A percentile compares a stretch with the other conserved stretches of the same genome.
phyloP scores from a whole-genome alignment of 2,888 invertebrate genomes.

The Caradrina kadenii region DNA sequence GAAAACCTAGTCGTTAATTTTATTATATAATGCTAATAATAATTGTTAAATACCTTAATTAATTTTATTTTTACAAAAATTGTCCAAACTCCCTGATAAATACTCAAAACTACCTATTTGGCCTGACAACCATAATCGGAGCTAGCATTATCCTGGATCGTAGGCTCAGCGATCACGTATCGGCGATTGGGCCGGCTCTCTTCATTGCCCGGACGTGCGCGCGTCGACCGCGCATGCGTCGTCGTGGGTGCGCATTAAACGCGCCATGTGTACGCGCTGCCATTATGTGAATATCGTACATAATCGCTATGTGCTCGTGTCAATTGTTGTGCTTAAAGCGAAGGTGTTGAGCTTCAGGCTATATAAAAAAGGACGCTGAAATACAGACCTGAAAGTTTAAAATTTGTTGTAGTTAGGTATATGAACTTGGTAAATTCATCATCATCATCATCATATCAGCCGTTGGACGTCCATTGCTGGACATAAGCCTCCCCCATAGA shows the following conservation, averaged over 20 bases:
- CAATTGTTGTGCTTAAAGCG: conserved; percentile 73
- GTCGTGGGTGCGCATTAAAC: conserved; percentile 67
- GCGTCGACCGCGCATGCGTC: conserved; percentile 46
- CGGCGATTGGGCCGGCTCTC: conserved; percentile 71
- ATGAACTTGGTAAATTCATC: too few relatives aligned
- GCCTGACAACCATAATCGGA: conserved; percentile 47
- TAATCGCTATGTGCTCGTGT: conserved; percentile 72
- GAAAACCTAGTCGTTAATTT: too few relatives aligned
- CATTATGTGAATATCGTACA: conserved; percentile 69
- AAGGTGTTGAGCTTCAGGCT: conserved; percentile 31
- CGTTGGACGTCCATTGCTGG: too few relatives aligned
- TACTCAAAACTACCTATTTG: neutral
- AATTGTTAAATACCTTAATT: too few relatives aligned
- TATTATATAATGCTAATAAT: too few relatives aligned
- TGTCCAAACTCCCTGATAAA: neutral
- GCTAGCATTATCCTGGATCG: conserved; percentile 70
- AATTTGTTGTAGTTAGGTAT: too few relatives aligned
- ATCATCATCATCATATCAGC: too few relatives aligned
- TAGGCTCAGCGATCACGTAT: conserved; percentile 77
- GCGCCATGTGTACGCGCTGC: conserved; percentile 69
- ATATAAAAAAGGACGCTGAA: neutral
- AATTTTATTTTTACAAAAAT: too few relatives aligned
- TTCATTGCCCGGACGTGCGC: conserved; percentile 80
- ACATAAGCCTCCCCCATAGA: too few relatives aligned
- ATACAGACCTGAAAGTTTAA: neutral